Conservation (phyloP, 2,888 invertebrate genomes). For the Deroplatys truncata region DNA sequence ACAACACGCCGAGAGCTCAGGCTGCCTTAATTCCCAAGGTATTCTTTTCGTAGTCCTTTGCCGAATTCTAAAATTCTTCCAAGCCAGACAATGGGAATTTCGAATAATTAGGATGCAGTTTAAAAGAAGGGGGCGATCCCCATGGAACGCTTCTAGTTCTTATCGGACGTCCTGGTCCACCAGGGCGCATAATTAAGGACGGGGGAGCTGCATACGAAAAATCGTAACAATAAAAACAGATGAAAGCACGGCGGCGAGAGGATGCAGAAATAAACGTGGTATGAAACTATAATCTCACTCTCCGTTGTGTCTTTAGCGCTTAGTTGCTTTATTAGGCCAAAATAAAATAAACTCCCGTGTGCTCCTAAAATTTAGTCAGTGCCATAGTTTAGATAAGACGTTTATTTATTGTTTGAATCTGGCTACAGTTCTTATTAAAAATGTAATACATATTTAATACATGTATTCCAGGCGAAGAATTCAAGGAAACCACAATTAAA, state of each 20-base stretch:
- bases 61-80: background rate
- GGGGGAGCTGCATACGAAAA: background rate
- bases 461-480: too few relatives aligned
- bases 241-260: background rate
- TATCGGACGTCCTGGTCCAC: background rate
- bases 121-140: background rate
- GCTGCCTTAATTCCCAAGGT: background rate
- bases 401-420: too few relatives aligned
- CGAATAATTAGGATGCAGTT: background rate
- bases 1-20: background rate
- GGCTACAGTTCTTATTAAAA: too few relatives aligned
- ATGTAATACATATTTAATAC: too few relatives aligned
- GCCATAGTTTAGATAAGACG: too few relatives aligned
- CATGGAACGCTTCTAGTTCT: background rate
- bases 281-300: background rate
- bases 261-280: background rate
- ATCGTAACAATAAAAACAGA: background rate
- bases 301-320: too few relatives aligned
- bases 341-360: too few relatives aligned
- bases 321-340: too few relatives aligned
- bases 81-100: background rate
- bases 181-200: background rate
- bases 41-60: background rate
- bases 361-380: too few relatives aligned
- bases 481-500: too few relatives aligned